These are phyloP conservation scores for Drosophila virilis DNA, from an alignment of 1,140 invertebrate genomes.

Conservation along the genomic window DNA sequence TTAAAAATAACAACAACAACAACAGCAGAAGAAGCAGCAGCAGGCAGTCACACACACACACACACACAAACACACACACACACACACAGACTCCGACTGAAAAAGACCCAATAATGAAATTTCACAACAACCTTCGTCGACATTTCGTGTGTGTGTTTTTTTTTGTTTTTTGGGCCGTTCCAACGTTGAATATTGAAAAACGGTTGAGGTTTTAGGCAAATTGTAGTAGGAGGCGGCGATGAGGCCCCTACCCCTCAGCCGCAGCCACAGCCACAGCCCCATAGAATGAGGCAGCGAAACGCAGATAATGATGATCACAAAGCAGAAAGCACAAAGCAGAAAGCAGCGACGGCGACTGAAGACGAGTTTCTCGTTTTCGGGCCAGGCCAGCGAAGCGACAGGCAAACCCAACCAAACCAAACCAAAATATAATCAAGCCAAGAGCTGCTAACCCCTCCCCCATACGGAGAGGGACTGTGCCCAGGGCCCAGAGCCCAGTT, in stretches of 20 bases:
- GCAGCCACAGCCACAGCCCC: conserved; percentile 25
- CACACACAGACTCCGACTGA: conserved; percentile 54
- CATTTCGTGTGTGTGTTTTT: conserved; percentile 45
- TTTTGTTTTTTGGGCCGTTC: conserved; percentile 48
- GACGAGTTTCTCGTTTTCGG: conserved; percentile 64
- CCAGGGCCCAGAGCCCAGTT: conserved; percentile 16
- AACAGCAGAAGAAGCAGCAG: conserved; percentile 43
- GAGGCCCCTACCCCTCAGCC: conserved; percentile 19
- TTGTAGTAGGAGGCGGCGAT: conserved; percentile 75
- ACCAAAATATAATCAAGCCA: conserved; percentile 51
- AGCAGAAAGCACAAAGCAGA: conserved; percentile 69
- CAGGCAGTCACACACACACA: conserved; percentile 51
- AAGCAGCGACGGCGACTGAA: conserved; percentile 57
- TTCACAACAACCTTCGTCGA: conserved; percentile 80
- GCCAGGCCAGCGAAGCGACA: conserved; percentile 58
- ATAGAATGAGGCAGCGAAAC: conserved; percentile 81
- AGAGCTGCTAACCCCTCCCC: conserved; percentile 46
- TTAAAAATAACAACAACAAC: conserved; percentile 71
- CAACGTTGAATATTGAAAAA: conserved; percentile 79
- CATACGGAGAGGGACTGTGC: conserved; percentile 4
- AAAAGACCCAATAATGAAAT: conserved; percentile 75
- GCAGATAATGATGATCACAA: conserved; percentile 77
- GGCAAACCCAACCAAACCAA: conserved; percentile 37
- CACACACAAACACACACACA: conserved; percentile 13
- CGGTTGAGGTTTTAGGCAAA: conserved; percentile 80